Evolutionary conservation across 1,140 invertebrate genomes (phyloP), one percentile per base, ranked within the genome.

Genomic region (Battus philenor): DNA sequence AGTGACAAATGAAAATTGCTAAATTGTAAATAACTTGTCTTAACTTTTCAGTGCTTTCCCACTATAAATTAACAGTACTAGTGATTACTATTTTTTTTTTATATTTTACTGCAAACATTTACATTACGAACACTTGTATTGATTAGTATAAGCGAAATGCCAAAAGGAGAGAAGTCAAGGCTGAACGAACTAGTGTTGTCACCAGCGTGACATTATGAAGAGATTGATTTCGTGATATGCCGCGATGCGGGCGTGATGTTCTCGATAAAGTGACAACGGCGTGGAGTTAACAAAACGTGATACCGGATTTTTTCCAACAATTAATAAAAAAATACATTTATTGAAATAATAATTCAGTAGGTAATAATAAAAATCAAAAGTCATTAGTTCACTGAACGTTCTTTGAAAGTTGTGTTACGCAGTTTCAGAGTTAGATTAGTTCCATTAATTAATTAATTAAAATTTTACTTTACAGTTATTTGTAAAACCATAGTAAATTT

Each of bases 201-300:
- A 54, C 50, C 44, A 34, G 24, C 20, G 39, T 51, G 64, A 51
- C 66, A 72, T 66, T 66, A 64, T 2, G 2, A 20, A 10, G 17
- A 50, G 50, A 65, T 65, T 51, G 41, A 54, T 59, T 59, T 68
- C 68, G 71, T 75, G 71, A 75, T 75, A 75, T 71, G 68, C 53
- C 71, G 58, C 57, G 44, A 44, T 52, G 47, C 33, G 31, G 50
- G 51, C 65, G 59, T 61, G 58, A 62, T 36, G 22, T n/a, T 27
- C 29, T 16, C 17, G 9, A 16, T 11, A 32, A n/a, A 44, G 32
- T 34, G 32, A 34, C 32, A 34, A 34, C 32, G 20, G 16, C 15
- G 15, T 9, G 2, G 9, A 1, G 8, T 29, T 34, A 34, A n/a
- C n/a, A n/a, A 18, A 7, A 18, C 32, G 32, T 34, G 32, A 34